Percentiles rank a stretch among this genome's conserved stretches.
phyloP scores from a whole-genome alignment of 2,888 invertebrate genomes.

The Mythimna albipuncta region DNA sequence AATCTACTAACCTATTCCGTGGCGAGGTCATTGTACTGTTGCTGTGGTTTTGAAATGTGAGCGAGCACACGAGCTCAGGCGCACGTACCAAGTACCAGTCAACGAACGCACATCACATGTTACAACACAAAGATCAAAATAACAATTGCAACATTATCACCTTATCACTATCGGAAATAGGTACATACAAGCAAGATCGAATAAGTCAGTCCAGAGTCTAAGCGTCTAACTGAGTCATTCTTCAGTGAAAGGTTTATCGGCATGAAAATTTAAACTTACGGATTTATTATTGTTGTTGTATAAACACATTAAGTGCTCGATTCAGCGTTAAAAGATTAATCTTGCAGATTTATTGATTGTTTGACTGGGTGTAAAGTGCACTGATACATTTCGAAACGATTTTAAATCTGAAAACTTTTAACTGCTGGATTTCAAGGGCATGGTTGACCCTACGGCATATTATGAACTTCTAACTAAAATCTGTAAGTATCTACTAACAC shows the following conservation, averaged over 20 bases:
- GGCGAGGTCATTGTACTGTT: conserved; percentile 77
- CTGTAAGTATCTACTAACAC: no score
- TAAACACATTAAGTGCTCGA: conserved; percentile 47
- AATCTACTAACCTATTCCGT: conserved; percentile 70
- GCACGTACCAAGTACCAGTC: conserved; percentile 70
- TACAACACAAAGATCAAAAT: conserved; percentile 40
- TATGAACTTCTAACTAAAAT: not conserved
- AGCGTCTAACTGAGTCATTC: conserved; percentile 31
- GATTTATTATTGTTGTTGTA: conserved; percentile 45
- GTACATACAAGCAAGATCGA: not conserved
- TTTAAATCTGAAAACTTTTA: conserved; percentile 22
- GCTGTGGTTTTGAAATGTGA: conserved; percentile 72
- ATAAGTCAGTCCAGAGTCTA: conserved; percentile 9
- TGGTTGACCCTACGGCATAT: not conserved
- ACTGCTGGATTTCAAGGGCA: conserved; percentile 29
- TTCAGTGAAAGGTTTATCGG: conserved; percentile 45
- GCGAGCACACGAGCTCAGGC: conserved; percentile 66
- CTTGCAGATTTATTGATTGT: conserved; percentile 56
- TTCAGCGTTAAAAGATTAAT: conserved; percentile 40
- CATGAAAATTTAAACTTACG: conserved; percentile 33
- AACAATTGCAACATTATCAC: conserved; percentile 29
- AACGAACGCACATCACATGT: conserved; percentile 37
- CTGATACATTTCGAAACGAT: conserved; percentile 35
- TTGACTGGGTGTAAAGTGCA: conserved; percentile 47
- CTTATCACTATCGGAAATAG: conserved; percentile 27